Conservation (phyloP, 64 coral and sea anemone species). For the Astreopora myriophthalma region DNA sequence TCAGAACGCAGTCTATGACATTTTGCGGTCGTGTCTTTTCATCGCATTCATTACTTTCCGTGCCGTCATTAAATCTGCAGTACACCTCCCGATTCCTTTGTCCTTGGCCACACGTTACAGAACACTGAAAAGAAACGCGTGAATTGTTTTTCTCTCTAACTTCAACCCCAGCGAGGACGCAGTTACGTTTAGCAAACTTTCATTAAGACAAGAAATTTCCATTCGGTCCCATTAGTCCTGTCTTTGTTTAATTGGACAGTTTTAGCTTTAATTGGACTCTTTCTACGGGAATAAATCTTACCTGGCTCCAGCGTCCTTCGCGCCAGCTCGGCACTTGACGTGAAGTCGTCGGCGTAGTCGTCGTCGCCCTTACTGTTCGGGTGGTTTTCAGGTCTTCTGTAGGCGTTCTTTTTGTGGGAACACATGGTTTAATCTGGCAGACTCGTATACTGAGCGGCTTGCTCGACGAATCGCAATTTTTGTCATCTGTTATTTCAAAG, state of each 20-base stretch:
- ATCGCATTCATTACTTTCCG: conserved; percentile 14
- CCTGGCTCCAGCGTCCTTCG: not conserved
- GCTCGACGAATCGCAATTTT: conserved; percentile 3
- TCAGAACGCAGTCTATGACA: not conserved
- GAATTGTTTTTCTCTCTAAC: too few relatives aligned
- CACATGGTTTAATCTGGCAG: conserved; percentile 39
- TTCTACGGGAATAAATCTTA: not conserved
- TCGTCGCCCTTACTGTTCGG: not conserved
- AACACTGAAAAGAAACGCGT: conserved; percentile 51
- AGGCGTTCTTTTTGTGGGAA: not conserved
- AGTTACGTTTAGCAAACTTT: too few relatives aligned
- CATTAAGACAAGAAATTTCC: not conserved
- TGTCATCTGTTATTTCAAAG: conserved; percentile 48
- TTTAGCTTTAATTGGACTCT: not conserved
- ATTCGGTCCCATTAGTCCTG: not conserved
- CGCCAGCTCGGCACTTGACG: not conserved
- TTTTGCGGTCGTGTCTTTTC: conserved; percentile 5
- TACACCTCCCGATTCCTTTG: conserved; percentile 17
- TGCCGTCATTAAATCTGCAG: conserved; percentile 25
- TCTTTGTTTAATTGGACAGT: not conserved
- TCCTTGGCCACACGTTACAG: conserved; percentile 72
- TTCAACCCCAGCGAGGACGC: too few relatives aligned
- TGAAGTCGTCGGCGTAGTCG: not conserved
- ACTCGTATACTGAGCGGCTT: not conserved
- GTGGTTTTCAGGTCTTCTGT: not conserved